Evolutionary conservation across 2,113 vertebrate species (phyloP).

Genomic region (Grallaria varia): DNA sequence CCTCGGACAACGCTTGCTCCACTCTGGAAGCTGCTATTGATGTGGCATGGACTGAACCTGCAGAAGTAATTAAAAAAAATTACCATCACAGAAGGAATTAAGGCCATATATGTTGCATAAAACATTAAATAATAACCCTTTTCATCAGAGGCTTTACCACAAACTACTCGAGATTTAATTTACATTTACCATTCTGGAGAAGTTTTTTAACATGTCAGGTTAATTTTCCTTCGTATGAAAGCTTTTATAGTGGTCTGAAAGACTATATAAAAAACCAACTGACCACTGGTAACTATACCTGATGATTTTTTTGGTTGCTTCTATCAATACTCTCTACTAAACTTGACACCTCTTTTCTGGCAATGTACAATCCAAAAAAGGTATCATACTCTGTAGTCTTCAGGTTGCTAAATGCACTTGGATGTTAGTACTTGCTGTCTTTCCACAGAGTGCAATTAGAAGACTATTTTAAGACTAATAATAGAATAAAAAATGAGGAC

Average conservation of each 20-base stretch:
- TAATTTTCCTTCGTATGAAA: not conserved
- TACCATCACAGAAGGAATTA: not conserved
- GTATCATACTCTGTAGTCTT: not conserved
- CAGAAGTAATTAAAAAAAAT: not conserved
- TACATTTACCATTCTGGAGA: not conserved
- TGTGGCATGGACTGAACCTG: conserved; percentile 94
- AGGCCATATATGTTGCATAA: not conserved
- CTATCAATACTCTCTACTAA: not conserved
- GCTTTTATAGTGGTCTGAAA: not conserved
- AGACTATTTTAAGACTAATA: not conserved
- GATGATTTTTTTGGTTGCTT: not conserved
- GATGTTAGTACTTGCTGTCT: not conserved
- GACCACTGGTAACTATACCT: not conserved
- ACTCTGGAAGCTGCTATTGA: conserved; percentile 96
- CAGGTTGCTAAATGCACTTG: not conserved
- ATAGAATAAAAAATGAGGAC: not conserved
- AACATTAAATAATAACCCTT: not conserved
- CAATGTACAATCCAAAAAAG: not conserved
- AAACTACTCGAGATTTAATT: not conserved
- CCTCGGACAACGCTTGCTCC: conserved; percentile 95
- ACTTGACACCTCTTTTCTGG: not conserved
- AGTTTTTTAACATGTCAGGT: not conserved
- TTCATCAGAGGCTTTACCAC: not conserved
- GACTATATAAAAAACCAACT: not conserved
- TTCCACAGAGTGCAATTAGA: not conserved